A percentile compares a stretch with the other conserved stretches of the same genome.
Evolutionary conservation across 1,140 invertebrate species (phyloP).

Genomic region (Lucilia sericata): DNA sequence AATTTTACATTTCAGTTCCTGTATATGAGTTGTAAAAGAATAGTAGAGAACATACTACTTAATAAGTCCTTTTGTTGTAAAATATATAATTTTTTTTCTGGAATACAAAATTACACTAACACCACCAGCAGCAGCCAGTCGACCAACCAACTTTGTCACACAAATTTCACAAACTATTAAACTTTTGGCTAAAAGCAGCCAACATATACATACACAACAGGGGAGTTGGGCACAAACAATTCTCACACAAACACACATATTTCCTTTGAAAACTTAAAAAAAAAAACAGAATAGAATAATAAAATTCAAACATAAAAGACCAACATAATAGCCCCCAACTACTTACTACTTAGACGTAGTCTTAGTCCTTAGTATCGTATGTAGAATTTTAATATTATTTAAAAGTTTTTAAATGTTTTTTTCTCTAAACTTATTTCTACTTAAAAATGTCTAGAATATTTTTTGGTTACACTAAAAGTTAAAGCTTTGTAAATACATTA

Average conservation of each 20-base stretch:
- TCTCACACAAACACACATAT: background rate
- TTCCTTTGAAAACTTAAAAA: background rate
- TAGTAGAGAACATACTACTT: background rate
- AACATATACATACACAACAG: too few relatives aligned
- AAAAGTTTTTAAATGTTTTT: constrained; percentile 21
- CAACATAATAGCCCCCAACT: background rate
- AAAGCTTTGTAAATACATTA: background rate
- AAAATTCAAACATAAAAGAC: background rate
- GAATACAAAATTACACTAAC: background rate
- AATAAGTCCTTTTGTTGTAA: constrained; percentile 14
- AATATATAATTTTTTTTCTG: background rate
- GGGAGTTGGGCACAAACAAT: background rate
- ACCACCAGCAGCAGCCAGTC: background rate
- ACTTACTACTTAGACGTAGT: background rate
- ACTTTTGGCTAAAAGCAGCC: background rate
- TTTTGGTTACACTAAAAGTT: background rate
- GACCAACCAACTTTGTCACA: constrained; percentile 25
- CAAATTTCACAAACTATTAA: constrained; percentile 42
- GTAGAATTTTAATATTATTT: constrained; percentile 1
- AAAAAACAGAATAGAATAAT: background rate
- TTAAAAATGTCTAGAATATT: constrained; percentile 11
- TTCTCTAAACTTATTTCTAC: background rate
- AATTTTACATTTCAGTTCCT: background rate
- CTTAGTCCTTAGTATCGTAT: too few relatives aligned
- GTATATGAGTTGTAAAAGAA: background rate